Base-by-base conservation (phyloP, 30 jellyfish, hydroid and myxozoan genomes). In the Pelagia noctiluca region DNA sequence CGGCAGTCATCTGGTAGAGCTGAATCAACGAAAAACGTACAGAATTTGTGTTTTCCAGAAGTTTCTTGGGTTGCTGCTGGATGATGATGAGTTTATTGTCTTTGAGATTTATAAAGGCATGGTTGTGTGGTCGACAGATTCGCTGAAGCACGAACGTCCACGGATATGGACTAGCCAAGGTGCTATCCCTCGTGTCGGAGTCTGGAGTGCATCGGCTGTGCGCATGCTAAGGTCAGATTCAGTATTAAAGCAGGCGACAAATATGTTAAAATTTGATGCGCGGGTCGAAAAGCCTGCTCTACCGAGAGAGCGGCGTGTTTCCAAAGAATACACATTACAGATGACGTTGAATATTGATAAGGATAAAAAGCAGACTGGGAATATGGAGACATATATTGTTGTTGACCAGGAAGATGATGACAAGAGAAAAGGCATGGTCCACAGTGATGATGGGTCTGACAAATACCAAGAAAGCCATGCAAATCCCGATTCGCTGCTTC, bases 191-290 rank as follows among this genome's bases (percentile, higher is more conserved):
- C 80, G 38, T 30, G 90, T 81, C 50, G 99, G 97, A 3, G 75
- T 95, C 0, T 95, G 99, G 99, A 78, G 91, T 61, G 42, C 80
- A 1, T 89, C 97, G 2, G 97, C 93, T 10, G 53, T 95, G 49
- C 83, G 97, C 74, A 77, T 76, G 18, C 57, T 95, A 28, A 65
- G 88, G 47, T 71, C 99, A 0, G 96, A 95, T 67, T 76, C 99
- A 1, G 85, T 95, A 0, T 57, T 84, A 2, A 86, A 84, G 42
- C 97, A 89, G 35, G 97, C 97, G 8, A 91, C 72, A 62, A 25
- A 16, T 3, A 61, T 88, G 89, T 50, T 78, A 36, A 79, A 71
- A 71, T 49, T 82, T 18, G 92, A 82, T 48, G 16, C 12, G 16
- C n/a, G 52, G 24, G 61, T 29, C 7, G 63, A 29, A 26, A 46